These are phyloP conservation scores for Macquaria australasica DNA, from an alignment of 2,113 vertebrate species.

Conservation along the genomic window DNA sequence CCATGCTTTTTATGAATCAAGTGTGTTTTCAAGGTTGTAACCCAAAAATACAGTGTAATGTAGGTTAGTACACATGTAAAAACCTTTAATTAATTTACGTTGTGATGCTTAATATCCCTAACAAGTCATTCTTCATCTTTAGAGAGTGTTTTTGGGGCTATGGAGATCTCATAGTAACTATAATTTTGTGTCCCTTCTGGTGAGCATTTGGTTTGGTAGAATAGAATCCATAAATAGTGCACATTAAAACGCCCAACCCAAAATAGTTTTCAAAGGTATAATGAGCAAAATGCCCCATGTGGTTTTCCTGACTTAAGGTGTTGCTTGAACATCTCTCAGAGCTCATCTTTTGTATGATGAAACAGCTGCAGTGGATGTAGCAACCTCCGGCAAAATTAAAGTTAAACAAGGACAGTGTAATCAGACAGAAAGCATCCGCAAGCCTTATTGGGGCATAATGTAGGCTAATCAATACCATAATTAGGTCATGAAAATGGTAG, in stretches of 20 bases:
- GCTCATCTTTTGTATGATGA: slow-evolving; percentile 19
- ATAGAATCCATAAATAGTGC: not conserved
- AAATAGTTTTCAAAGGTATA: not conserved
- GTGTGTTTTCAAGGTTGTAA: not conserved
- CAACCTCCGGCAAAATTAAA: slow-evolving; percentile 43
- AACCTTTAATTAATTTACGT: not conserved
- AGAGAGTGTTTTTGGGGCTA: not conserved
- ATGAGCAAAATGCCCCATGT: not conserved
- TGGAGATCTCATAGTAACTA: not conserved
- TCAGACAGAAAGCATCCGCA: slow-evolving; percentile 51
- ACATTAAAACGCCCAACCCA: not conserved
- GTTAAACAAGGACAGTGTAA: slow-evolving; percentile 60
- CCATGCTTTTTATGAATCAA: not conserved
- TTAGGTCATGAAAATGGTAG: slow-evolving; percentile 65
- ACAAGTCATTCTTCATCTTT: not conserved
- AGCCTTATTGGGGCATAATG: slow-evolving; percentile 58
- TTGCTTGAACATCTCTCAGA: not conserved
- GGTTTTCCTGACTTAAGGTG: slow-evolving; percentile 19
- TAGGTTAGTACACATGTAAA: not conserved
- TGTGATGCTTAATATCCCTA: not conserved
- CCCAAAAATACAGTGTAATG: not conserved
- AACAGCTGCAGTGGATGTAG: slow-evolving; percentile 1
- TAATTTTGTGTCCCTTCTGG: not conserved
- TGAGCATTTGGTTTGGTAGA: not conserved
- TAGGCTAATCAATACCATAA: slow-evolving; percentile 80